Conservation (phyloP, 2,888 invertebrate species). For the Andrena dorsata region DNA sequence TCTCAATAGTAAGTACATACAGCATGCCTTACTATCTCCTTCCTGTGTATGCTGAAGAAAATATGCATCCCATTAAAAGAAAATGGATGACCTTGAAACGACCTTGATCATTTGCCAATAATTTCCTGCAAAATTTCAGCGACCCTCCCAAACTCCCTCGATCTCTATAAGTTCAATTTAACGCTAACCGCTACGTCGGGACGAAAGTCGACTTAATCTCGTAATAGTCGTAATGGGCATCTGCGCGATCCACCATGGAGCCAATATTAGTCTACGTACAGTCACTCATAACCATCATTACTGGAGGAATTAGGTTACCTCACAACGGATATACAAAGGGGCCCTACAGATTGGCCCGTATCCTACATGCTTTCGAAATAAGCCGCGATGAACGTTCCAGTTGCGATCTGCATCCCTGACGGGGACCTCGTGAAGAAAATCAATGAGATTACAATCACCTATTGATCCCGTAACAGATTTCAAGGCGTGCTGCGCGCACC, state of each 20-base stretch:
- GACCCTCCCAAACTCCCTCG: neutral
- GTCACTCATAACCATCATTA: slow-evolving; percentile 67
- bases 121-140: neutral
- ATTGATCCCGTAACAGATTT: neutral
- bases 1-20: neutral
- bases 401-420: slow-evolving; percentile 16
- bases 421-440: neutral
- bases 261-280: slow-evolving; percentile 61
- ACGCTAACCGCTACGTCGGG: neutral
- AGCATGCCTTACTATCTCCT: neutral
- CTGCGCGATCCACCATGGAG: slow-evolving; percentile 49
- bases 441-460: neutral
- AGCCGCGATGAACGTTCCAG: slow-evolving; percentile 40
- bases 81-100: neutral
- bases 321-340: slow-evolving; percentile 74
- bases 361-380: slow-evolving; percentile 66
- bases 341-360: slow-evolving; percentile 66
- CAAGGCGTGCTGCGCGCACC: neutral
- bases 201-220: slow-evolving; percentile 50
- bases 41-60: neutral
- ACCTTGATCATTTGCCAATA: neutral
- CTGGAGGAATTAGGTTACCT: slow-evolving; percentile 72
- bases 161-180: neutral
- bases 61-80: neutral
- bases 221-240: slow-evolving; percentile 55